phyloP scores from a whole-genome alignment of 2,113 vertebrate species.

The Elephas maximus region DNA sequence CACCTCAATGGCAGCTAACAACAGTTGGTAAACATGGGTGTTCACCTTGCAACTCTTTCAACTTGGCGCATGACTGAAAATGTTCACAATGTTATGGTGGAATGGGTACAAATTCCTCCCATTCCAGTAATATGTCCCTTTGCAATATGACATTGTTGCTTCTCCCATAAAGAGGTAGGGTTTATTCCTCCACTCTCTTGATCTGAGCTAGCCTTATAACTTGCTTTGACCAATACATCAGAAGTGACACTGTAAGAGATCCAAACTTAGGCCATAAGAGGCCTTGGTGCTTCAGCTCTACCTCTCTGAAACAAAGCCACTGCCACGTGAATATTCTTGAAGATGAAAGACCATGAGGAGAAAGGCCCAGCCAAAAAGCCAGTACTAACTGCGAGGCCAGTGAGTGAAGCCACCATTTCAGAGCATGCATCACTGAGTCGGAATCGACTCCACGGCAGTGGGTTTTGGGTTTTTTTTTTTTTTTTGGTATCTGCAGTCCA shows the following conservation, averaged over 20 bases:
- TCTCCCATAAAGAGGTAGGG: neutral
- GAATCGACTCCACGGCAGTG: too few relatives aligned
- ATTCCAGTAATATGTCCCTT: neutral
- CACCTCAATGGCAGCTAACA: too few relatives aligned
- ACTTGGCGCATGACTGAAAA: conserved; percentile 4
- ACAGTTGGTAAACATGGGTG: neutral
- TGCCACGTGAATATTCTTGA: neutral
- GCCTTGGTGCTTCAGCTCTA: neutral
- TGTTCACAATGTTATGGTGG: neutral
- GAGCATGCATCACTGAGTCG: neutral
- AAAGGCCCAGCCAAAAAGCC: neutral
- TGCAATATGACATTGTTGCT: neutral
- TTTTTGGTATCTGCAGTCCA: neutral
- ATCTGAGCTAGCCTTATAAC: neutral
- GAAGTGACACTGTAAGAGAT: neutral
- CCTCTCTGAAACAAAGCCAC: neutral
- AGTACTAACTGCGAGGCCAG: neutral
- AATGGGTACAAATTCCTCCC: conserved; percentile 26
- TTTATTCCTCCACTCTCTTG: neutral
- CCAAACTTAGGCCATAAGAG: neutral
- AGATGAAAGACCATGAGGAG: neutral
- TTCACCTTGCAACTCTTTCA: conserved; percentile 61
- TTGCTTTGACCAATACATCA: conserved; percentile 20
- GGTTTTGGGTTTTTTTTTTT: too few relatives aligned
- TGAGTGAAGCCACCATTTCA: neutral